Base-by-base conservation (phyloP, 2,888 invertebrate genomes). In the Dioctria rufipes region DNA sequence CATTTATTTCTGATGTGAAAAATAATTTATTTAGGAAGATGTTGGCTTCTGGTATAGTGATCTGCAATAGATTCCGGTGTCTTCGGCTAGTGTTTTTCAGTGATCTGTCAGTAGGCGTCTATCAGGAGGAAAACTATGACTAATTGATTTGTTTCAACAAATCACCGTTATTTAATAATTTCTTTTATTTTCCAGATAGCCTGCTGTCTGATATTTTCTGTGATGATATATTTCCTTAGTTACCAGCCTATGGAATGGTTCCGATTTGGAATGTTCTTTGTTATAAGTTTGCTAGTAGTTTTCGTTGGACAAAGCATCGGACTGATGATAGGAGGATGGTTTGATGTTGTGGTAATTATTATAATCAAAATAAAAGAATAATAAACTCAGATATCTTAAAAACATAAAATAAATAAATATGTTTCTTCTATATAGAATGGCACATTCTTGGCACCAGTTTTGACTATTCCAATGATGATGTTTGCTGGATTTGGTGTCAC, bases 401-500 rank as follows among this genome's bases (percentile, higher is more conserved):
- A 11, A 54, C 4, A 54, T 11, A 54, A 11, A 11, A 11, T 8
- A 6, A 4, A 54, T 54, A 4, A 11, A 11, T 54, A 54, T 11
- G 54, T 11, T 71, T 40, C 39, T 40, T 89, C 66, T 25, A 25
- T 25, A 25, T 88, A 97, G 97, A 97, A 97, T 86, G 98, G 98
- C 4, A 98, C 98, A 4, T 98, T 98, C 90, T 90, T 98, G 84
- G 98, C 97, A 0, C 98, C 98, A 0, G 95, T 97, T 0, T 90
- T 97, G 9, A 94, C 95, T 3, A 97, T 98, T 46, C 98, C 98
- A 0, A 94, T 98, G 92, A 96, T 98, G 94, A 95, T 98, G 94
- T 98, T 98, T 88, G 96, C 97, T 78, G 98, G 98, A 0, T 98
- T 98, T 88, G 98, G 98, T 25, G 97, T 98, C 5, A 95, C 95